Evolutionary conservation across 1,140 invertebrate genomes (phyloP).

Genomic region (Rhizoglyphus robini): DNA sequence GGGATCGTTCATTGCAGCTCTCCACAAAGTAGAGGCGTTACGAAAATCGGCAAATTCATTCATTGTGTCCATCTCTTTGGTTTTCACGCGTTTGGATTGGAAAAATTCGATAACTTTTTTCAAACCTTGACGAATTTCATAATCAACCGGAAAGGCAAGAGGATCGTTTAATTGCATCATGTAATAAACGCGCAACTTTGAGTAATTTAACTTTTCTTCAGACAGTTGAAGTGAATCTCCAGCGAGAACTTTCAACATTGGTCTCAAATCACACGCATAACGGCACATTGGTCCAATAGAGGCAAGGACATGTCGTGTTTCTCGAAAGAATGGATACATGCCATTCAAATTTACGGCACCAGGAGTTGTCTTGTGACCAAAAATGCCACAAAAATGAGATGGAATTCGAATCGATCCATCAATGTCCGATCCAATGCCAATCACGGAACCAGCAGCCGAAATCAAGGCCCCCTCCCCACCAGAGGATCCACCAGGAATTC

Average conservation of each 20-base stretch:
- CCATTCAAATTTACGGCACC: not conserved
- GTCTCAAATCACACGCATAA: conserved; percentile 36
- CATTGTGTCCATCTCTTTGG: not conserved
- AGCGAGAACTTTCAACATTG: conserved; percentile 30
- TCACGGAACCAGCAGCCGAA: conserved; percentile 58
- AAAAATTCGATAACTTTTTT: conserved; percentile 2
- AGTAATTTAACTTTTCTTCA: conserved; percentile 36
- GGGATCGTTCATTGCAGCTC: not conserved
- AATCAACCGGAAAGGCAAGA: conserved; percentile 55
- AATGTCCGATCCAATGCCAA: conserved; percentile 85
- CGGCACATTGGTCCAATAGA: conserved; percentile 40
- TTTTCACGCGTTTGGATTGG: not conserved
- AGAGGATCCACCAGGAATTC: conserved; percentile 55
- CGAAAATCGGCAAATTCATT: conserved; percentile 9
- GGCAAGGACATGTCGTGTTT: not conserved
- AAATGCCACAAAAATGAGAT: conserved; percentile 82
- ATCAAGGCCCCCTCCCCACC: conserved; percentile 41
- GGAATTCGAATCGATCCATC: conserved; percentile 93
- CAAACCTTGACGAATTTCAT: conserved; percentile 55
- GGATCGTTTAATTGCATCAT: conserved; percentile 55
- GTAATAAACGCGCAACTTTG: conserved; percentile 43
- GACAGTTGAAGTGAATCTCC: conserved; percentile 41
- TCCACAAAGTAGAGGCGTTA: not conserved
- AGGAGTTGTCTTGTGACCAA: conserved; percentile 68
- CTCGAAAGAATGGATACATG: not conserved